Evolutionary conservation across 2,797 vertebrate species (phyloP), one percentile per base, ranked within the genome.

Genomic region (Melanotaenia trifasciata): DNA sequence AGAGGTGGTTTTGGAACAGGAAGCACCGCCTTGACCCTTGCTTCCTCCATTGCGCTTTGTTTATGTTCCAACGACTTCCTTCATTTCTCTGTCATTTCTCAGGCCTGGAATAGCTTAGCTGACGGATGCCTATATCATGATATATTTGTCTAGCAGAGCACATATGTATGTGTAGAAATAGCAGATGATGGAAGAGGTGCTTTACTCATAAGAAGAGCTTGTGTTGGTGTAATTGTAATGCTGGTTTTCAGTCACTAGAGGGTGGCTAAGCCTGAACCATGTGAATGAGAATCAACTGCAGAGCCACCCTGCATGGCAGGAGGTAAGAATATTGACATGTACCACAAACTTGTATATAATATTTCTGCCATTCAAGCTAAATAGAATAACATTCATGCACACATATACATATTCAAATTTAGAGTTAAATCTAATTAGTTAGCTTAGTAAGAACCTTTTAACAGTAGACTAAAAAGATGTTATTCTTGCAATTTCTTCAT

Each of bases 11-110:
- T 70, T 85, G 71, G 87, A 96, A 94, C 91, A 94, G 93, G 94
- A 96, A 94, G 91, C 78, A 75, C 93, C 79, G 90, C 90, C 86
- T 91, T 91, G 83, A 92, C 90, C 75, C 83, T 60, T 67, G 89
- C 92, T 95, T 96, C 94, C 94, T 94, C 92, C 93, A 93, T 94
- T 93, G 91, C 80, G 77, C 84, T 89, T 92, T 78, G 80, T 93
- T 95, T 93, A 91, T 88, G 89, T 91, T 87, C 87, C 90, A 94
- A 92, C 84, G 67, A 92, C 88, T 92, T 93, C 94, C 93, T 93
- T 90, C 86, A 92, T 94, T 92, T 92, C 92, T 93, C 87, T 89
- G 80, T 85, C 84, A 85, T 86, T 89, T 84, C 90, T 90, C 85
- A 80, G 84, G 79, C 67, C 84, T 87, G 84, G 90, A 92, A 92